Percentiles rank a stretch among this genome's conserved stretches.
phyloP scores from a whole-genome alignment of 2,797 vertebrate genomes.

The Gorsachius magnificus region DNA sequence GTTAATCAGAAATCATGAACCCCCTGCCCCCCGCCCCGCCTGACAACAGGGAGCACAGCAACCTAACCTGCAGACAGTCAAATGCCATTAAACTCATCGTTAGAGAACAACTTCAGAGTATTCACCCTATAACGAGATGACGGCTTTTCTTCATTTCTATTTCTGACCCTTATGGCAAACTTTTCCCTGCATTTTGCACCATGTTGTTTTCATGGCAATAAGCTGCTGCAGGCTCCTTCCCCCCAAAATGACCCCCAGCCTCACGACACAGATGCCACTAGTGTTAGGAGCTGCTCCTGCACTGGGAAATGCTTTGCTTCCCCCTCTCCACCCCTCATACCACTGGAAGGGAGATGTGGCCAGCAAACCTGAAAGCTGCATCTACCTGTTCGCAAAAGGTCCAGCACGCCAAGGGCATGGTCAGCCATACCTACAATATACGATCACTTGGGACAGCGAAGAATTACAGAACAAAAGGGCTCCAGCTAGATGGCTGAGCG shows the following conservation, averaged over 20 bases:
- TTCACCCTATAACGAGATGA: background rate
- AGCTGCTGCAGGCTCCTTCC: background rate
- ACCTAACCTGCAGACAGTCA: constrained; percentile 45
- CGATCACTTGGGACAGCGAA: fast-evolving
- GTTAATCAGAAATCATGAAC: constrained; percentile 11
- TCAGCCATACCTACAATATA: background rate
- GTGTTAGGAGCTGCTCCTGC: background rate
- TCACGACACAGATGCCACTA: background rate
- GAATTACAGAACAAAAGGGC: background rate
- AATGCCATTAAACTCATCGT: constrained; percentile 5
- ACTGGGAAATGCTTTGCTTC: background rate
- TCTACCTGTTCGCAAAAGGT: background rate
- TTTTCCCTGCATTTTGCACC: background rate
- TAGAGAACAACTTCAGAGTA: background rate
- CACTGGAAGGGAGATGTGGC: background rate
- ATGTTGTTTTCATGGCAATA: background rate
- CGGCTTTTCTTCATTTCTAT: background rate
- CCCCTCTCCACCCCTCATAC: background rate
- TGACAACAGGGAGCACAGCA: constrained; percentile 24
- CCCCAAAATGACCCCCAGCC: background rate
- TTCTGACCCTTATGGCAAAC: background rate
- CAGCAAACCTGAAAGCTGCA: background rate
- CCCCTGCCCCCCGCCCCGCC: background rate
- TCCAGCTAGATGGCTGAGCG: background rate
- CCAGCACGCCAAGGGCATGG: background rate